Base-by-base conservation (phyloP, 37 sponge, comb jelly and placozoan genomes). In the Trichoplax adhaerens region DNA sequence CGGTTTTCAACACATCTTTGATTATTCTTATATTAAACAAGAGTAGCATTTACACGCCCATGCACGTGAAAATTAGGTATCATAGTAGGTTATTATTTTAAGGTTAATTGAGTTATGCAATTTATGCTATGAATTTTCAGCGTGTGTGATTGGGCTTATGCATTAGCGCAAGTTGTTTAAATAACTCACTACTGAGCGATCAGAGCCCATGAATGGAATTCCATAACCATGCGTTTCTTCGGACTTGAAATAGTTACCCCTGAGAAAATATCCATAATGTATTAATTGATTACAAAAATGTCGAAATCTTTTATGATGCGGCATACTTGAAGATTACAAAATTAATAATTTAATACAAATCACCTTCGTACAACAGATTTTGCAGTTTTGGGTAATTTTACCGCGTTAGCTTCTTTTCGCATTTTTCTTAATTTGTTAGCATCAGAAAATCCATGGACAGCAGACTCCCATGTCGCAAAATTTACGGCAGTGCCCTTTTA, bases 391-490 rank as follows among this genome's bases (percentile, higher is more conserved):
- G 73, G 49, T 1, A 74, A 76, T 47, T 52, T 74, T 1, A 71
- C 62, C 56, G 54, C 3, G 59, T 64, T 57, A 1, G 58, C 56
- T 12, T 67, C 55, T 52, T 72, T 76, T 1, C 89, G 81, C 5
- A 88, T 70, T 53, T 81, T 58, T 1, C 6, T 53, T 50, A 87
- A 78, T 52, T 80, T 64, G 12, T 57, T 55, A 10, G 65, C 65
- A 48, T 57, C 79, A 47, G 54, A 52, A 50, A 88, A 63, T 71
- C 89, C 74, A 54, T 74, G 68, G 1, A 88, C 50, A 55, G 81
- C 67, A 0, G 89, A 88, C 69, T 88, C 82, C 85, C 85, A 88
- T 0, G 89, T 88, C 5, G 85, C 89, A 52, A 71, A 82, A 70
- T 88, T 71, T 78, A 88, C 71, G 1, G 65, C 68, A 52, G 50